phyloP scores from a whole-genome alignment of 2,888 invertebrate genomes.

The Acleris cristana region DNA sequence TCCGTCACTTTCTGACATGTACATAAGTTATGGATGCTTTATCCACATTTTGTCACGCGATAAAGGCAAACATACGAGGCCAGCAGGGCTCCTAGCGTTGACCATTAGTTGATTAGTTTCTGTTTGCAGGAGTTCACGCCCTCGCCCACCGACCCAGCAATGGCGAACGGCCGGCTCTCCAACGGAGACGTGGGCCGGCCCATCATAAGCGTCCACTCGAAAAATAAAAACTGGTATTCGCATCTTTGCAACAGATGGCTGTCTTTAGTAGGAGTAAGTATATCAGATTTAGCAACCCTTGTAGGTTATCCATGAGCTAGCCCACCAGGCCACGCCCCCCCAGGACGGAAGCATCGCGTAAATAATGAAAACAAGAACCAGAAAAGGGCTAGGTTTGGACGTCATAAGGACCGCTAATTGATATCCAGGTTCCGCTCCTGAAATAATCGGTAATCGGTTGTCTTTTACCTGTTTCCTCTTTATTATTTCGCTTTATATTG shows the following conservation, averaged over 20 bases:
- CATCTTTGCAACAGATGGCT: constrained; percentile 97
- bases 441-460: too few species aligned
- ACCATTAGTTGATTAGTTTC: neutral
- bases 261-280: constrained; percentile 93
- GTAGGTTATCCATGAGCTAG: neutral
- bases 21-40: too few species aligned
- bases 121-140: constrained; percentile 72
- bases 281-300: constrained; percentile 9
- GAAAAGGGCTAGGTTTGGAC: too few species aligned
- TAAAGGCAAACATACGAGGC: too few species aligned
- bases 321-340: too few species aligned
- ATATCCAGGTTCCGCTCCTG: too few species aligned
- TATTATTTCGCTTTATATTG: too few species aligned
- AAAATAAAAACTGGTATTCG: constrained; percentile 97
- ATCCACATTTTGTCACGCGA: too few species aligned
- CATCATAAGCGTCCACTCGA: constrained; percentile 90
- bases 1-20: too few species aligned
- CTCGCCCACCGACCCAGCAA: constrained; percentile 74
- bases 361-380: constrained; percentile 1
- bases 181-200: constrained; percentile 70
- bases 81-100: too few species aligned
- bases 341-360: neutral
- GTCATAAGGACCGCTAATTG: too few species aligned
- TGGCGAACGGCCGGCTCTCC: constrained; percentile 67
- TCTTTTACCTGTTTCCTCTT: too few species aligned